Percentiles rank a stretch among this genome's conserved stretches.
Evolutionary conservation across 2,113 vertebrate species (phyloP).

Genomic region (Anhinga rufa): DNA sequence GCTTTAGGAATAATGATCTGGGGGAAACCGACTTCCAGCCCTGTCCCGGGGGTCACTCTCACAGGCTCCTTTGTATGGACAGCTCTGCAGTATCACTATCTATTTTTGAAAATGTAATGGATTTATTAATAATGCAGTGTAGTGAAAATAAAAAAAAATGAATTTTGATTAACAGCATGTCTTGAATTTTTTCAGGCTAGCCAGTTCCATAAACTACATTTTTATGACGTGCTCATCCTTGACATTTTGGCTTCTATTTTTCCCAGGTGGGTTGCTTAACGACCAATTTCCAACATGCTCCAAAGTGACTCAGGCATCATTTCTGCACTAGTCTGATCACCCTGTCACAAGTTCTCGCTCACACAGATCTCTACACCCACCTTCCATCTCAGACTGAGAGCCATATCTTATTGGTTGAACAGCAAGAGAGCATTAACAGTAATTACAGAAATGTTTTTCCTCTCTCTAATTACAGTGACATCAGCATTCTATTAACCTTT

Average conservation of each 20-base stretch:
- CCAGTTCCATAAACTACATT: neutral
- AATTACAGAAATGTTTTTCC: constrained; percentile 69
- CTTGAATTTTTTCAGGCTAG: neutral
- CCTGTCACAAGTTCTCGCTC: constrained; percentile 43
- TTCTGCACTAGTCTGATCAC: constrained; percentile 62
- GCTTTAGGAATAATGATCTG: neutral
- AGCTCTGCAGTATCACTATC: neutral
- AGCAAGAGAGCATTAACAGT: constrained; percentile 68
- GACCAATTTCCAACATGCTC: constrained; percentile 29
- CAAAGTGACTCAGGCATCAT: constrained; percentile 40
- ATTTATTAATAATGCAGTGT: neutral
- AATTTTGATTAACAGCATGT: constrained; percentile 8
- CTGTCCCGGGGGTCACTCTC: neutral
- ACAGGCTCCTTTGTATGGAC: neutral
- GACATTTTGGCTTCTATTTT: constrained; percentile 32
- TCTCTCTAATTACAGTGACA: constrained; percentile 67
- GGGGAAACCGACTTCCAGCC: neutral
- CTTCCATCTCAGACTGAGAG: constrained; percentile 41
- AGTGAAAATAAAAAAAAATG: neutral
- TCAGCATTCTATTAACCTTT: constrained; percentile 73
- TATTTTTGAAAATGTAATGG: neutral
- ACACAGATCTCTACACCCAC: constrained; percentile 52
- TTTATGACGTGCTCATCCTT: neutral
- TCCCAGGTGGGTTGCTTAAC: constrained; percentile 50
- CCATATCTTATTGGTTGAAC: constrained; percentile 59